A percentile compares a stretch with the other conserved stretches of the same genome.
Evolutionary conservation across 2,113 vertebrate genomes (phyloP).

Genomic region (Bubo bubo): DNA sequence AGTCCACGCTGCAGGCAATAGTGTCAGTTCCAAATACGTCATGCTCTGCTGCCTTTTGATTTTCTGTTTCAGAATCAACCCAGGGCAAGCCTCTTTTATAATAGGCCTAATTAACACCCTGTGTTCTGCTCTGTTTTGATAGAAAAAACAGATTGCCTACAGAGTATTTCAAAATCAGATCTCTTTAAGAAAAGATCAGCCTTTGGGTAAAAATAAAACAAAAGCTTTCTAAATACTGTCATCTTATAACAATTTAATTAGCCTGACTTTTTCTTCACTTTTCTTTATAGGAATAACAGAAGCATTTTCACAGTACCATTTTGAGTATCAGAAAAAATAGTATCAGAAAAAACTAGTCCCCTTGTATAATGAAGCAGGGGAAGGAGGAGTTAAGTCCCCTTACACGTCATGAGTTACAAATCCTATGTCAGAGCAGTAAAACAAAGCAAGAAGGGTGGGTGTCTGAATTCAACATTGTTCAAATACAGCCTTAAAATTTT

Average conservation of each 20-base stretch:
- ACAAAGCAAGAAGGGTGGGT: background rate
- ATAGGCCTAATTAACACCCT: conserved; percentile 62
- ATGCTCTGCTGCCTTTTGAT: conserved; percentile 62
- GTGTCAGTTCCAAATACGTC: conserved; percentile 65
- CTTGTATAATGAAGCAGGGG: background rate
- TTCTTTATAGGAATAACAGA: background rate
- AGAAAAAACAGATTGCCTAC: background rate
- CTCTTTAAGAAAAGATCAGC: background rate
- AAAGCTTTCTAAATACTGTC: background rate
- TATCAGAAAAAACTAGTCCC: background rate
- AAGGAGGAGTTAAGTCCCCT: background rate
- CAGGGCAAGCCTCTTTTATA: conserved; percentile 56
- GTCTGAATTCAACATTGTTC: background rate
- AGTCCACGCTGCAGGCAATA: conserved; percentile 42
- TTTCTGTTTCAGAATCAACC: conserved; percentile 61
- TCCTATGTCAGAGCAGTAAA: background rate
- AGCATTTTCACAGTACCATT: background rate
- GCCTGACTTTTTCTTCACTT: background rate
- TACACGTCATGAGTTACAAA: background rate
- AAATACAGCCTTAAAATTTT: background rate
- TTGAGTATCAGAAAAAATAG: background rate
- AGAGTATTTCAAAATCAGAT: background rate
- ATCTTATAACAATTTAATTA: background rate
- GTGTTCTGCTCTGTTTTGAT: background rate
- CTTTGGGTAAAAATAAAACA: background rate